phyloP scores from a whole-genome alignment of 2,888 invertebrate species.

The Cryptus armator region DNA sequence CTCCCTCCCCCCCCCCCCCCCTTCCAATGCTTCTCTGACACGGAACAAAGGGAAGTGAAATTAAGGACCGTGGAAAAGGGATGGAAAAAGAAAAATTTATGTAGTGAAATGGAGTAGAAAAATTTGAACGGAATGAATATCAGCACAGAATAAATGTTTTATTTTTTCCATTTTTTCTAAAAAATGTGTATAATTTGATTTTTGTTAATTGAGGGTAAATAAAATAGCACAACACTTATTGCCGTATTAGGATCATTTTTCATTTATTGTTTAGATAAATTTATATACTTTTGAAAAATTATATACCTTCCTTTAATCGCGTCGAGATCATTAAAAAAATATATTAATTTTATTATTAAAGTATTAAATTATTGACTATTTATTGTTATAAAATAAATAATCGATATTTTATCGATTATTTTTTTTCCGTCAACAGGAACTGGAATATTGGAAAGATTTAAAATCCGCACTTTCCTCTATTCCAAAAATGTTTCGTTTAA shows the following conservation, averaged over 20 bases:
- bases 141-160: neutral
- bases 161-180: neutral
- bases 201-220: neutral
- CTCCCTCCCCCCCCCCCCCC: neutral
- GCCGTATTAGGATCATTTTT: neutral
- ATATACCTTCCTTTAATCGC: no score
- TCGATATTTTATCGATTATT: no score
- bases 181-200: neutral
- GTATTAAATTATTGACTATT: no score
- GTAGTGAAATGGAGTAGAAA: neutral
- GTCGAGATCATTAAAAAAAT: no score
- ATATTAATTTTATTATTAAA: no score
- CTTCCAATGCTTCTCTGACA: conserved; percentile 11
- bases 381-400: no score
- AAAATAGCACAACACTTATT: neutral
- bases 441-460: no score
- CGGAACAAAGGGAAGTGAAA: conserved; percentile 33
- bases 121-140: neutral
- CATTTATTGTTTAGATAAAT: neutral
- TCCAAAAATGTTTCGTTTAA: no score
- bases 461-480: no score
- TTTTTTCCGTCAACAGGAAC: no score
- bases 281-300: no score
- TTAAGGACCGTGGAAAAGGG: neutral
- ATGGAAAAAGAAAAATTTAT: neutral